Evolutionary conservation across 2,797 vertebrate genomes (phyloP).

Genomic region (Anomalospiza imberbis): DNA sequence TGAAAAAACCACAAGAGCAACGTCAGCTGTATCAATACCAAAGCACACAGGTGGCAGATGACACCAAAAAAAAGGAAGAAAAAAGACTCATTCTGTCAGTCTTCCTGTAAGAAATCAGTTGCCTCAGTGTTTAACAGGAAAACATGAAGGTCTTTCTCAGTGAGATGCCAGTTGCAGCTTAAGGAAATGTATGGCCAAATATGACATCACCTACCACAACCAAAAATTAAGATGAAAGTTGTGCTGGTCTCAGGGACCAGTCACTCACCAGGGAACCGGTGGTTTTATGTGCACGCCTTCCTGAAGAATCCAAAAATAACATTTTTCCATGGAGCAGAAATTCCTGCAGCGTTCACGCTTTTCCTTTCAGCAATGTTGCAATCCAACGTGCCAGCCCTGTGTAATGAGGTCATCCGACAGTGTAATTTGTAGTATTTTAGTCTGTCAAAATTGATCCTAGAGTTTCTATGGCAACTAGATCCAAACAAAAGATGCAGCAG

Average conservation of each 20-base stretch:
- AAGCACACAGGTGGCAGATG: background rate
- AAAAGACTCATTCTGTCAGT: background rate
- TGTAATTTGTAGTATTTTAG: conserved; percentile 74
- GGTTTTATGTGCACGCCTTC: conserved; percentile 75
- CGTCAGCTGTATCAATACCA: background rate
- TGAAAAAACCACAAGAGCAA: background rate
- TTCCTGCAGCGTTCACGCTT: conserved; percentile 76
- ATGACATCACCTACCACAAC: conserved; percentile 70
- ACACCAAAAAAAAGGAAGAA: background rate
- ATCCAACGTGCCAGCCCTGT: conserved; percentile 75
- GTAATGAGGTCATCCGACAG: conserved; percentile 82
- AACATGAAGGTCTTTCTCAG: background rate
- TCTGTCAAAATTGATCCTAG: conserved; percentile 71
- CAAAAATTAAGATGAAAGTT: conserved; percentile 63
- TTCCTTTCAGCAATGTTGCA: conserved; percentile 75
- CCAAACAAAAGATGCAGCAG: conserved; percentile 63
- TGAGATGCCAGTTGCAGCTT: conserved; percentile 40
- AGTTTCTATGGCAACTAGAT: conserved; percentile 63
- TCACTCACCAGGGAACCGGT: conserved; percentile 71
- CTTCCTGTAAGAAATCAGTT: background rate
- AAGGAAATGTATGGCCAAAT: conserved; percentile 46
- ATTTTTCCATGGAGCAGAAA: conserved; percentile 82
- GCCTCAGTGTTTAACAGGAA: background rate
- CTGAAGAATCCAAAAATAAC: conserved; percentile 84
- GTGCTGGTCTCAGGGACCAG: conserved; percentile 52